Evolutionary conservation across 2,113 vertebrate species (phyloP).

Genomic region (Lethenteron camtschaticum): DNA sequence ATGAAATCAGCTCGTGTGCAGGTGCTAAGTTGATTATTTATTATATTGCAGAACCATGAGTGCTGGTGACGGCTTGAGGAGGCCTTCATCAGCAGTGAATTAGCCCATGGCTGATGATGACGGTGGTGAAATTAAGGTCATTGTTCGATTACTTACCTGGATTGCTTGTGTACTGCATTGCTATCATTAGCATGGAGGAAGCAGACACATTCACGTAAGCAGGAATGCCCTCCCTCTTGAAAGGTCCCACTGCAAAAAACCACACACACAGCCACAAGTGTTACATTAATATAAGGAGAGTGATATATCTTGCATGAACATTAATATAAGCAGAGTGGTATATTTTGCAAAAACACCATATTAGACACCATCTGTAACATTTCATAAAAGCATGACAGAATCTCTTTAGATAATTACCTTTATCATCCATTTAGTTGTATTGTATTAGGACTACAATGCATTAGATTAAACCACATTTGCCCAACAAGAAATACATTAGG

Average conservation of each 20-base stretch:
- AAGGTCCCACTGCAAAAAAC: conserved; percentile 57
- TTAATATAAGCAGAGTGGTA: not conserved
- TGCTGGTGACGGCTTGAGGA: not conserved
- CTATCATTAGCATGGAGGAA: conserved; percentile 97
- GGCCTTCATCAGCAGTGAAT: not conserved
- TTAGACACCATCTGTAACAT: conserved; percentile 1
- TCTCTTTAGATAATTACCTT: not conserved
- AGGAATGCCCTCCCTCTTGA: conserved; percentile 68
- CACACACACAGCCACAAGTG: not conserved
- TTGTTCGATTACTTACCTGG: conserved; percentile 34
- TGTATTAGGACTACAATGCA: no score
- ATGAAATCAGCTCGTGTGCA: no score
- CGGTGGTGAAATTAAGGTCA: no score
- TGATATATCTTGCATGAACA: not conserved
- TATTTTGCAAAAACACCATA: not conserved
- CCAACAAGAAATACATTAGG: no score
- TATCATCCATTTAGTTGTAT: no score
- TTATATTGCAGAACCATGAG: not conserved
- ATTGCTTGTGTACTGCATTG: conserved; percentile 97
- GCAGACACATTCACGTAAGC: conserved; percentile 89
- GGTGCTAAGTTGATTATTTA: no score
- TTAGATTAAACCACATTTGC: no score
- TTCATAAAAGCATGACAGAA: not conserved
- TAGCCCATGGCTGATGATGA: no score
- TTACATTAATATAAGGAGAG: no score